Base-by-base conservation (phyloP, 2,797 vertebrate genomes). In the Jordanella pulchra region DNA sequence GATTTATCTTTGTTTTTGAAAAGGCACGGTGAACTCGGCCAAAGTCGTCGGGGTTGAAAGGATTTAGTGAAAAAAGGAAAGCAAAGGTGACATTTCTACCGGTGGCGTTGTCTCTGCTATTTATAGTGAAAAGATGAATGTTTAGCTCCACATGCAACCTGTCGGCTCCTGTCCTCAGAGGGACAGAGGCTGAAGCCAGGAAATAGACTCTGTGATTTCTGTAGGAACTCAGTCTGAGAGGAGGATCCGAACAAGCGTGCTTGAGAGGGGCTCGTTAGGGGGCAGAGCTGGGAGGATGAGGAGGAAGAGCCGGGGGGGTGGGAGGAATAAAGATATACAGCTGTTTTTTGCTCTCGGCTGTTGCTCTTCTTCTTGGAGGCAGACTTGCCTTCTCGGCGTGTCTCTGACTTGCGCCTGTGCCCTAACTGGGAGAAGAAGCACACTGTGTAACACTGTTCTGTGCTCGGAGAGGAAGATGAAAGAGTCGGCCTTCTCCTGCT, bases 281-380 rank as follows among this genome's bases (percentile, higher is more conserved):
- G 86, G 84, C 82, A 72, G 78, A 74, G 76, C 54, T 21, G 67
- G 67, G 76, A 64, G 25, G 68, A 69, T 28, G 54, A 30, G 17
- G 54, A 3, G 32, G 55, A 58, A 32, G 30, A 58, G 55, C 11
- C 72, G 35, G 72, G 65, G 54, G 72, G 80, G 71, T 25, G 72
- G 78, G n/a, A n/a, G 70, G 70, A 18, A 68, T 87, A 89, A 93
- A 88, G 87, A 81, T 82, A 91, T 93, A 91, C 93, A 94, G 92
- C 94, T 93, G 93, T 93, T 95, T 93, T 88, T 79, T 72, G 75
- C 80, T 84, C 86, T 90, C 93, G 93, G 94, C 94, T 95, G 93
- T 93, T 93, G 88, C 85, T 88, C 78, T 74, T 87, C 88, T 85
- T 82, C 77, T 87, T 84, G n/a, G 67, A 81, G 67, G 45, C 67